A percentile compares a stretch with the other conserved stretches of the same genome.
phyloP scores from a whole-genome alignment of 2,797 vertebrate genomes.

The Phoebastria nigripes region DNA sequence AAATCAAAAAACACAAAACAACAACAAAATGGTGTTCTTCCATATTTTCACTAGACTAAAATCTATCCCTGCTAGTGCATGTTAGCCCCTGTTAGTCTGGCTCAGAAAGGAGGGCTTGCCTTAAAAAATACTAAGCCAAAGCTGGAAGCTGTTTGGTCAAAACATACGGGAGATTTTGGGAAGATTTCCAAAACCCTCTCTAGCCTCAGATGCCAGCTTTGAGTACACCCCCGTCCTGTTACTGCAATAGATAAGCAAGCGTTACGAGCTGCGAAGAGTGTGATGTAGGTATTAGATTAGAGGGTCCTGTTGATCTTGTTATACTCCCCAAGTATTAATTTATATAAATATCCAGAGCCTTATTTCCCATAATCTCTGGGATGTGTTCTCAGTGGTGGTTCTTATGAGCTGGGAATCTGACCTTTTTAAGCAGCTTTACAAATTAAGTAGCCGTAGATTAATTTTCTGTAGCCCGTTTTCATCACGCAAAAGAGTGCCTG shows the following conservation, averaged over 20 bases:
- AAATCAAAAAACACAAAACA: accelerated
- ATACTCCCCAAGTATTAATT: slow-evolving; percentile 4
- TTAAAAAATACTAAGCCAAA: not conserved
- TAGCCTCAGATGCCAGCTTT: not conserved
- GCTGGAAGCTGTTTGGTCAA: not conserved
- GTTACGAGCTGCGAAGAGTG: not conserved
- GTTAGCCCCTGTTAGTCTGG: not conserved
- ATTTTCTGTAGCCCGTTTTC: slow-evolving; percentile 24
- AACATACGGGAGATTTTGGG: not conserved
- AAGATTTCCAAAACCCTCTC: not conserved
- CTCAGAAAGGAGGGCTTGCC: not conserved
- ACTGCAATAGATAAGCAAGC: not conserved
- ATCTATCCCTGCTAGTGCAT: not conserved
- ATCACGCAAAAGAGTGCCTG: not conserved
- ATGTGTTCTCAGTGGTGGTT: not conserved
- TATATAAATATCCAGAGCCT: slow-evolving; percentile 29
- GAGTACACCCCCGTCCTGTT: not conserved
- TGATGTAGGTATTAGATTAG: not conserved
- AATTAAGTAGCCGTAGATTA: slow-evolving; percentile 33
- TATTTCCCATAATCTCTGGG: not conserved
- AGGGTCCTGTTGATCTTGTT: not conserved
- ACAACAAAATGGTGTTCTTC: not conserved
- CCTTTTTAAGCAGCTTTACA: slow-evolving; percentile 49
- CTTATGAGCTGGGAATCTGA: slow-evolving; percentile 11
- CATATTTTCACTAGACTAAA: accelerated